Base-by-base conservation (phyloP, 2,888 invertebrate species). In the Carpatolechia fugitivella region DNA sequence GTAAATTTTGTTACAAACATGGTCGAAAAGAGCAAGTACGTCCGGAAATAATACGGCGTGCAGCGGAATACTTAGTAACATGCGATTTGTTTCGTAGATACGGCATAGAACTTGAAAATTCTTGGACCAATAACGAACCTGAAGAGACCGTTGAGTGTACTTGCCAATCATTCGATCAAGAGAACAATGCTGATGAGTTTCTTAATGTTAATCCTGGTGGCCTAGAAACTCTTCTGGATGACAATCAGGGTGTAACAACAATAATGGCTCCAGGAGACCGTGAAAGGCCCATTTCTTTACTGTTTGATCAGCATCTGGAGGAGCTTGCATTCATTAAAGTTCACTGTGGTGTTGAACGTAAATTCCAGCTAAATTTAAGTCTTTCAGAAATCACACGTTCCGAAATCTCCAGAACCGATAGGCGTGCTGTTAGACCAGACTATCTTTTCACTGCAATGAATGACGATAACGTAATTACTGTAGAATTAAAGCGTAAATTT, bases 391-490 rank as follows among this genome's bases (percentile, higher is more conserved):
- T 24, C 3, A 24, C 6, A 6, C 3, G 6, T 4, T 24, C 24
- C 24, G 24, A 24, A 24, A 24, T 24, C 3, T 4, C 24, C 6
- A 3, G 24, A 6, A 4, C 3, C 6, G 24, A 24, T 24, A 24
- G 24, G 6, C 3, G 24, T 3, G 24, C 24, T 24, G 6, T 24
- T 3, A 3, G 24, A 6, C 24, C 24, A 24, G 24, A 24, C 6
- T 24, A 24, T 24, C 6, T 24, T 3, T 24, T 24, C 6, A 24
- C 24, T 24, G n/a, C 24, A 24, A 24, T 6, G 6, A 24, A 24
- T 24, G 24, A 24, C 6, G 24, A 64, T 63, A 61, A 59, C 59
- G 60, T 60, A 60, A 58, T 56, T 56, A 55, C 35, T 60, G 61
- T 35, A 8, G 35, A 35, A 13, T 35, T 35, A 13, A 3, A 8